phyloP scores from a whole-genome alignment of 1,140 invertebrate genomes.

The Magallana angulata region DNA sequence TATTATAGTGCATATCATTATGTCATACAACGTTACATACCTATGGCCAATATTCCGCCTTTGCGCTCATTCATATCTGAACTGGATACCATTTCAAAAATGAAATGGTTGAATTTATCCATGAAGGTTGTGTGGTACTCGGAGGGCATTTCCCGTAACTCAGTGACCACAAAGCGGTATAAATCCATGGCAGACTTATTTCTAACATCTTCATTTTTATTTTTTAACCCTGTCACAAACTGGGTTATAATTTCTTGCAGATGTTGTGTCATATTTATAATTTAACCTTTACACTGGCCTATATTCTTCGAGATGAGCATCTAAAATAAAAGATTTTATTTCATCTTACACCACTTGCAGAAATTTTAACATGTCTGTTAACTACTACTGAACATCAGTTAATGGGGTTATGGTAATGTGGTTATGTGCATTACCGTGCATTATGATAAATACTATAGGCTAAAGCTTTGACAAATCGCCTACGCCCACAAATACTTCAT shows the following conservation, averaged over 20 bases:
- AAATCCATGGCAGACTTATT: constrained; percentile 92
- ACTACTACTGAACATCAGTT: no score
- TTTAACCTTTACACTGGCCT: neutral
- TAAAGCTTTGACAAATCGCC: no score
- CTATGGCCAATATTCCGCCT: constrained; percentile 95
- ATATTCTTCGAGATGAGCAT: no score
- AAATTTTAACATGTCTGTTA: no score
- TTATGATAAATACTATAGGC: no score
- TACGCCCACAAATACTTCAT: no score
- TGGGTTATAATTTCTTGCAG: constrained; percentile 62
- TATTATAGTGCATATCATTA: neutral
- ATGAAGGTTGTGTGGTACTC: constrained; percentile 94
- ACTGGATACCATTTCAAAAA: constrained; percentile 96
- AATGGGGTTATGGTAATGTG: no score
- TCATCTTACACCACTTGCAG: no score
- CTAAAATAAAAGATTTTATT: no score
- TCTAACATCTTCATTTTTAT: constrained; percentile 89
- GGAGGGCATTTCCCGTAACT: constrained; percentile 90
- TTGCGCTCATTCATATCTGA: constrained; percentile 96
- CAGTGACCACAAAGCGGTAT: constrained; percentile 93
- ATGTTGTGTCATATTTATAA: constrained; percentile 4
- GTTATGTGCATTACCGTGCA: no score
- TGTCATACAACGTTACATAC: constrained; percentile 78
- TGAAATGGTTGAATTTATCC: constrained; percentile 97
- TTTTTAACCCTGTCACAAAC: constrained; percentile 93